These are phyloP conservation scores for Genyomyrus donnyi DNA, from an alignment of 2,113 vertebrate genomes.

Conservation along the genomic window DNA sequence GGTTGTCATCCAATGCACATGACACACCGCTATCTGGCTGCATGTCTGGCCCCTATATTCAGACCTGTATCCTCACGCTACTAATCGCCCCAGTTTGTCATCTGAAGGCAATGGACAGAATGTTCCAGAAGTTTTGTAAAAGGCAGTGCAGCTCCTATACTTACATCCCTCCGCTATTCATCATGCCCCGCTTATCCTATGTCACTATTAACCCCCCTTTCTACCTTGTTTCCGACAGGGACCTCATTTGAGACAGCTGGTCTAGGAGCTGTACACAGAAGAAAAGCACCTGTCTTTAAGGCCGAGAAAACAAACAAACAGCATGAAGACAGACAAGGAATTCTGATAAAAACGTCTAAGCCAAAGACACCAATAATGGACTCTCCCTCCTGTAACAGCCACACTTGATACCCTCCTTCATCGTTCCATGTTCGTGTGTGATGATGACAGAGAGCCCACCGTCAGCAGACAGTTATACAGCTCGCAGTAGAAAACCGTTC, in stretches of 20 bases:
- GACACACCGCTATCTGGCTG: background rate
- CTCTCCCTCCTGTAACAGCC: background rate
- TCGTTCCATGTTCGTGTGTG: background rate
- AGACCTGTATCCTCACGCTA: background rate
- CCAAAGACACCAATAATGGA: background rate
- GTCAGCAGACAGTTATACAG: background rate
- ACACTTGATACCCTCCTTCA: background rate
- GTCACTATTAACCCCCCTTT: background rate
- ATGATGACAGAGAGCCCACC: background rate
- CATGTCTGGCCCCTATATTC: conserved; percentile 18
- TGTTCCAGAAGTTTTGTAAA: conserved; percentile 23
- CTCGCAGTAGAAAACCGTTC: background rate
- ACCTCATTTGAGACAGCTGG: background rate
- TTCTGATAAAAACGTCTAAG: background rate
- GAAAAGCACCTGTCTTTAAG: background rate
- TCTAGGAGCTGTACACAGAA: background rate
- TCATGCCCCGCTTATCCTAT: background rate
- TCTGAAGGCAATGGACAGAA: conserved; percentile 28
- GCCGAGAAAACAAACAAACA: background rate
- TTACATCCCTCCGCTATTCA: background rate
- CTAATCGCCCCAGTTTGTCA: conserved; percentile 19
- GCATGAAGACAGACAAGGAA: background rate
- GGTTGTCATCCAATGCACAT: background rate
- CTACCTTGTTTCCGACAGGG: background rate
- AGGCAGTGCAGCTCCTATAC: background rate